A percentile compares a stretch with the other conserved stretches of the same genome.
These are phyloP conservation scores for Drepana arcuata DNA, from an alignment of 1,140 invertebrate species.

Conservation along the genomic window DNA sequence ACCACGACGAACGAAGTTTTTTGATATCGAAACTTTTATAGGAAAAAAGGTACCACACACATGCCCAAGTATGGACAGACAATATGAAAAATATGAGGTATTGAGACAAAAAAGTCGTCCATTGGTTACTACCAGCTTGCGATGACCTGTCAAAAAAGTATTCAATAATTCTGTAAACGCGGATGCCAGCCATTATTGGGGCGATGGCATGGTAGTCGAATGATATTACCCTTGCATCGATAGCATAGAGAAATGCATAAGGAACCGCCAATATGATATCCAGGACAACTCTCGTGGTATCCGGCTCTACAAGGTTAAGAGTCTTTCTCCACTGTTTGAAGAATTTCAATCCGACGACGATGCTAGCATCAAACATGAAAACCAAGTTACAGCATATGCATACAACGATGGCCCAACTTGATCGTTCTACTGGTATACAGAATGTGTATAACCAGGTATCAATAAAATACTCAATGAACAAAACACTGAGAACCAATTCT, in stretches of 20 bases:
- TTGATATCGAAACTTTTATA: conserved; percentile 45
- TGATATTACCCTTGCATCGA: conserved; percentile 15
- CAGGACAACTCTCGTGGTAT: conserved; percentile 35
- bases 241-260: conserved; percentile 43
- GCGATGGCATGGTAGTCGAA: conserved; percentile 42
- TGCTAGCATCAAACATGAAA: conserved; percentile 40
- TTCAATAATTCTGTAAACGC: conserved; percentile 50
- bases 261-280: conserved; percentile 51
- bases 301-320: conserved; percentile 52
- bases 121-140: conserved; percentile 61
- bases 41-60: conserved; percentile 52
- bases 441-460: conserved; percentile 56
- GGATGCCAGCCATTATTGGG: conserved; percentile 37
- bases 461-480: conserved; percentile 43
- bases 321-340: conserved; percentile 54
- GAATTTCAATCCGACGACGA: conserved; percentile 50
- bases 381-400: conserved; percentile 40
- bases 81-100: conserved; percentile 52
- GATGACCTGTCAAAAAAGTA: conserved; percentile 55
- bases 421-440: conserved; percentile 24
- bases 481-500: conserved; percentile 34
- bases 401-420: conserved; percentile 32
- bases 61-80: conserved; percentile 55
- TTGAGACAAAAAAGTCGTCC: conserved; percentile 57
- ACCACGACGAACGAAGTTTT: conserved; percentile 46